Evolutionary conservation across 2,797 vertebrate species (phyloP), one percentile per base, ranked within the genome.

Genomic region (Propithecus perrieri): DNA sequence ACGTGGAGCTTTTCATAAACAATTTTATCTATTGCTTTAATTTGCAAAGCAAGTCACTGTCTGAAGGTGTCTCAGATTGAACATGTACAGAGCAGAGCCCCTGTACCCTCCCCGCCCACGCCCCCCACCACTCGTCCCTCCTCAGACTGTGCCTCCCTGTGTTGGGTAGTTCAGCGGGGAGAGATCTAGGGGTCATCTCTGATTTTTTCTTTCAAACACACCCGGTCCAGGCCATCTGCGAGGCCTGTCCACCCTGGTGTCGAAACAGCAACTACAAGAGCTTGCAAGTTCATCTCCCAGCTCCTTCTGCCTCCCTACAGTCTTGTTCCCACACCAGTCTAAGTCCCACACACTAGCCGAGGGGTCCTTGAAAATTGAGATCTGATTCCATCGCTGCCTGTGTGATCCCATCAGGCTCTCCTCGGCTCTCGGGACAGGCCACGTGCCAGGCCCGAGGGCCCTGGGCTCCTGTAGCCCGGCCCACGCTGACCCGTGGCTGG

Each of bases 371-470:
- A 7, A 67, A 57, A 57, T 9, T 7, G 30, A 86, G 81, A 67
- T 14, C 13, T 3, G 18, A 69, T 57, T 12, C 48, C 7, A 7
- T 85, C 28, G 20, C 35, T 20, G 33, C 17, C 65, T 22, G 12
- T 17, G 50, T 26, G 30, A 55, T 35, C 4, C 15, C 22, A 4
- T 28, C 0, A 33, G 53, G 69, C 71, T 55, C 35, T 63, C 87
- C 24, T 30, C 0, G 2, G 11, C 35, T 18, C 41, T 53, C 11
- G 69, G 50, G 4, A 55, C 35, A 46, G 28, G 33, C 10, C 4
- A 3, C 33, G 33, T 9, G 0, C 33, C 15, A 35, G 15, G 38
- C 8, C 35, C 5, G 13, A n/a, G 1, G 15, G 11, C 28, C 38
- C 30, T 12, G 35, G 48, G 75, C 18, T 1, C 30, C 30, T 14